phyloP scores from a whole-genome alignment of 2,113 vertebrate species.

The Seriola rivoliana region DNA sequence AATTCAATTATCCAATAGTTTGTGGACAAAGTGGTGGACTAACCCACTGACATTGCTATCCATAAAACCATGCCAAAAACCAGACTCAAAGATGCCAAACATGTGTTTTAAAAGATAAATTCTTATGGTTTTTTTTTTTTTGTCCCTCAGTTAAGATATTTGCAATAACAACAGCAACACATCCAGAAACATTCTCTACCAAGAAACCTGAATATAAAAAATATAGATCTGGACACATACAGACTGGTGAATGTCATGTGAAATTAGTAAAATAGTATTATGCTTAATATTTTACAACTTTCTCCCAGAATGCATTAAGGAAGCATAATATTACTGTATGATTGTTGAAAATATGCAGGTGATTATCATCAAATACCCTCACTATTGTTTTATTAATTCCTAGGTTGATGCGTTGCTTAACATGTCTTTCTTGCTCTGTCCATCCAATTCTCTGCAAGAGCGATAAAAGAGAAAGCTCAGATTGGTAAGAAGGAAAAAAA shows the following conservation, averaged over 20 bases:
- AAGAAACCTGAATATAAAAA: too few species aligned
- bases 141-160: too few species aligned
- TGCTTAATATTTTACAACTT: neutral
- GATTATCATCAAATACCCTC: conserved; percentile 15
- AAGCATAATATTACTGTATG: neutral
- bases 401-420: neutral
- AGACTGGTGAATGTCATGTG: neutral
- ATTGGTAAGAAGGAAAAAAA: neutral
- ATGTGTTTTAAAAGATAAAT: too few species aligned
- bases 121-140: too few species aligned
- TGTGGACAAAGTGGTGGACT: too few species aligned
- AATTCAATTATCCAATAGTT: too few species aligned
- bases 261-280: neutral
- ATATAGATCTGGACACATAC: too few species aligned
- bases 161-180: too few species aligned
- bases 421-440: conserved; percentile 12
- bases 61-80: too few species aligned
- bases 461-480: neutral
- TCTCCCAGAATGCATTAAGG: neutral
- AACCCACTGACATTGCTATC: too few species aligned
- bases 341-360: neutral
- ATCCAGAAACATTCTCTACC: too few species aligned
- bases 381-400: conserved; percentile 31
- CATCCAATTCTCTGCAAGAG: neutral
- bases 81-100: too few species aligned